These are phyloP conservation scores for Omphaloscelis lunosa DNA, from an alignment of 2,888 invertebrate species.

Conservation along the genomic window DNA sequence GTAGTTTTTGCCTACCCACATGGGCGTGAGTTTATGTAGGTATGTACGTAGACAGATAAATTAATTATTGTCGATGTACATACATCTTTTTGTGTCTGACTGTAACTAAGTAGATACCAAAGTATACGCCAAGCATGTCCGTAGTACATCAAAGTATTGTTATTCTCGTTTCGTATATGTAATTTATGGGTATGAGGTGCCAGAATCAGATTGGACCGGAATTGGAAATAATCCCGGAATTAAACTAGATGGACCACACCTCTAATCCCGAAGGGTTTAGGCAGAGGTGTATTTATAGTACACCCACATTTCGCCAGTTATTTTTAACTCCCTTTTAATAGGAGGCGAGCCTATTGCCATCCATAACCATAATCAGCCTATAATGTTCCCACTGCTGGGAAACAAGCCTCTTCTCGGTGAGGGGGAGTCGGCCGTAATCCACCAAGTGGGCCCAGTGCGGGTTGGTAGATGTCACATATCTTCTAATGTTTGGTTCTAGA, in stretches of 20 bases:
- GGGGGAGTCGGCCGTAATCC: too few relatives aligned
- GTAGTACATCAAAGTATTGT: constrained; percentile 1
- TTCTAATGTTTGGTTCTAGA: too few relatives aligned
- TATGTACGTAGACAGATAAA: not conserved
- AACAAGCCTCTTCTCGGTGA: too few relatives aligned
- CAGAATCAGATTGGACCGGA: not conserved
- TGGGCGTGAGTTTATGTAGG: not conserved
- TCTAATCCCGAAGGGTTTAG: too few relatives aligned
- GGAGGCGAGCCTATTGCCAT: too few relatives aligned
- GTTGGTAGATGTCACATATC: too few relatives aligned
- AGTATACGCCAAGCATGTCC: constrained; percentile 46
- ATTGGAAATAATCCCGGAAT: not conserved
- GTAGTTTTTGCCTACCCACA: not conserved
- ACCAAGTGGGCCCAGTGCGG: too few relatives aligned
- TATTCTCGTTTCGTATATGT: not conserved
- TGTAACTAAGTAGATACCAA: not conserved
- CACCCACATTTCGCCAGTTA: too few relatives aligned
- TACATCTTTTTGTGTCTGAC: not conserved
- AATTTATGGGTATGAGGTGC: not conserved
- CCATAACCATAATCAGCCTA: too few relatives aligned
- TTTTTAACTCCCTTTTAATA: too few relatives aligned
- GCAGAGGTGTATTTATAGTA: too few relatives aligned
- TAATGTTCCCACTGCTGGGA: too few relatives aligned
- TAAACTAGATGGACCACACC: not conserved
- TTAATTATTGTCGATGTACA: not conserved